Evolutionary conservation across 2,888 invertebrate species (phyloP).

Genomic region (Lasius platythorax): DNA sequence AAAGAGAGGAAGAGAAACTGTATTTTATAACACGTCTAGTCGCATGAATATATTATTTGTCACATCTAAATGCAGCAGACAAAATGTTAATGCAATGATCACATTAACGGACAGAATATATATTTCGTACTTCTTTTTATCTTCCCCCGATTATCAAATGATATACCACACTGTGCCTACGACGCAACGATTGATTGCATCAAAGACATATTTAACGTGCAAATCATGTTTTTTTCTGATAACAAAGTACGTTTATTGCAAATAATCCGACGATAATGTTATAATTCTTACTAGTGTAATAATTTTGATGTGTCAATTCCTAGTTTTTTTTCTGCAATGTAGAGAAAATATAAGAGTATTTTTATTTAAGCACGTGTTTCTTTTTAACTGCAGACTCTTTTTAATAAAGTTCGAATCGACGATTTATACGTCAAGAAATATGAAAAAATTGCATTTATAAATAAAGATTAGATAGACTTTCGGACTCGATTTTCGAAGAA

Average conservation of each 20-base stretch:
- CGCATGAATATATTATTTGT: background rate
- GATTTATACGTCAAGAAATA: background rate
- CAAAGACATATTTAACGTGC: conserved; percentile 7
- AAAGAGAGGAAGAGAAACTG: background rate
- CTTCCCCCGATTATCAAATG: conserved; percentile 23
- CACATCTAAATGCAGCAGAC: background rate
- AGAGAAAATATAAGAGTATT: background rate
- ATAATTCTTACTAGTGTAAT: background rate
- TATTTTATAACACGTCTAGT: background rate
- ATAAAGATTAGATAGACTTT: background rate
- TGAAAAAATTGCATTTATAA: background rate
- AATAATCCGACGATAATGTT: conserved; percentile 4
- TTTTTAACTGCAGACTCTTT: background rate
- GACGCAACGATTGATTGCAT: conserved; percentile 6
- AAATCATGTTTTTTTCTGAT: conserved; percentile 31
- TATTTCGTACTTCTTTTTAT: conserved; percentile 36
- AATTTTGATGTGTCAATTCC: background rate
- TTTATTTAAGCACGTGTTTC: background rate
- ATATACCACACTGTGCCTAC: background rate
- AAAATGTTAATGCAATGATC: background rate
- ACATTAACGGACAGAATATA: conserved; percentile 18
- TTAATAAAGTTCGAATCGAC: background rate
- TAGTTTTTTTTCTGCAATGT: background rate
- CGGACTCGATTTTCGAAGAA: background rate
- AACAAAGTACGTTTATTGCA: conserved; percentile 3